Conservation (phyloP, 2,888 invertebrate genomes). For the Dendrolimus houi region DNA sequence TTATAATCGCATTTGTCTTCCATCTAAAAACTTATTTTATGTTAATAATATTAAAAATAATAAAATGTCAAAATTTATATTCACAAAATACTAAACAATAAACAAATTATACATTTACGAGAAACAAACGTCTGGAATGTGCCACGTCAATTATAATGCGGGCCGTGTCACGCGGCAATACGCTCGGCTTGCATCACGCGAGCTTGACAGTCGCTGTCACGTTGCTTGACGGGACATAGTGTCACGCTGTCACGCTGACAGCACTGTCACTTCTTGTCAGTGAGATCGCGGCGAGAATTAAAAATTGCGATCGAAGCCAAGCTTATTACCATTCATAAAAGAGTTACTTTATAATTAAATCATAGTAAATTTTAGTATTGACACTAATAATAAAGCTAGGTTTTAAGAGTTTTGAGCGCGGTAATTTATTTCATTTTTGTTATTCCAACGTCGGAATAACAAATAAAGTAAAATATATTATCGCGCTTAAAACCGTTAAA, state of each 20-base stretch:
- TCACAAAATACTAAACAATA: background rate
- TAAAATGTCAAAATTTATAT: background rate
- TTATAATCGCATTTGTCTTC: no score
- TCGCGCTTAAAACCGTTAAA: no score
- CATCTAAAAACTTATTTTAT: no score
- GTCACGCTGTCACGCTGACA: conserved; percentile 14
- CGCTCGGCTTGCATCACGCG: conserved; percentile 13
- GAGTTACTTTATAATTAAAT: background rate
- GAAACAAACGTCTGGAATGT: conserved; percentile 2
- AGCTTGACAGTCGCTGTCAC: conserved; percentile 37
- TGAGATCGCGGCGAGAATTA: conserved; percentile 16
- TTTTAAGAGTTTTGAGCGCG: no score
- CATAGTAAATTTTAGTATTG: no score
- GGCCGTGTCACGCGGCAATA: conserved; percentile 4
- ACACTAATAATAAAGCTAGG: no score
- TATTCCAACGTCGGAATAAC: no score
- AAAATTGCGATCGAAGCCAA: conserved; percentile 8
- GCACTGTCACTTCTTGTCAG: conserved; percentile 12
- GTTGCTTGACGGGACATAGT: conserved; percentile 23
- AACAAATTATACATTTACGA: background rate
- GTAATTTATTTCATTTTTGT: no score
- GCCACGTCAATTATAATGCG: conserved; percentile 6
- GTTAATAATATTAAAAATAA: background rate
- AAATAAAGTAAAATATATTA: no score
- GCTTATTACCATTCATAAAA: background rate